phyloP scores from a whole-genome alignment of 2,113 vertebrate species.

The Rhinichthys klamathensis region DNA sequence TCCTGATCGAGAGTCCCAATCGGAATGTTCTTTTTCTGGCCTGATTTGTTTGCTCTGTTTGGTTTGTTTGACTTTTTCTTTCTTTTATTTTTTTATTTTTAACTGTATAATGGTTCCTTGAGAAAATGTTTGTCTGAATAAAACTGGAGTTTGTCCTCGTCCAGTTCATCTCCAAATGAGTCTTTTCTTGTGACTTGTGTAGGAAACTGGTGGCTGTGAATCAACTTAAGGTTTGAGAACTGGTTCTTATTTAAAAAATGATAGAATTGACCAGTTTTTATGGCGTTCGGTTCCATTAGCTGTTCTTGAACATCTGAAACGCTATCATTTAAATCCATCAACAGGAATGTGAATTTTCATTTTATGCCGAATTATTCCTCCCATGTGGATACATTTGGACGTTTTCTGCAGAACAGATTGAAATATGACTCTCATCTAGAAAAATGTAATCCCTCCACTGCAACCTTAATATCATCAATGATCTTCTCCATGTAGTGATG shows the following conservation, averaged over 20 bases:
- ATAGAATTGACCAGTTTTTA: background rate
- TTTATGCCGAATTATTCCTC: background rate
- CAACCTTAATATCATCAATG: slow-evolving; percentile 10
- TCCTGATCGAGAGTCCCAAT: slow-evolving; percentile 58
- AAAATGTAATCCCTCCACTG: background rate
- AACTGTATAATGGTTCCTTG: slow-evolving; percentile 62
- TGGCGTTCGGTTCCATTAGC: no score
- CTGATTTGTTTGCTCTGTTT: slow-evolving; percentile 62
- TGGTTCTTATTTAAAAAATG: background rate
- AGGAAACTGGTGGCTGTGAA: background rate
- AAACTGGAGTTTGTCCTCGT: slow-evolving; percentile 66
- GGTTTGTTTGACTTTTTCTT: slow-evolving; percentile 4
- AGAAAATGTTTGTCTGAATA: slow-evolving; percentile 67
- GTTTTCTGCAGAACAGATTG: background rate
- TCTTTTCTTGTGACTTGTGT: background rate
- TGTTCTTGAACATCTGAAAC: background rate
- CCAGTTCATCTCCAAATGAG: slow-evolving; percentile 49
- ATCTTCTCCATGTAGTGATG: background rate
- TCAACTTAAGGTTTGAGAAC: background rate
- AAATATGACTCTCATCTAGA: slow-evolving; percentile 9
- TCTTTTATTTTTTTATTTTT: slow-evolving; percentile 17
- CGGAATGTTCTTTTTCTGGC: slow-evolving; percentile 66
- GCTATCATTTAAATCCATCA: background rate
- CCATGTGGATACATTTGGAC: no score
- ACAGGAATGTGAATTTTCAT: background rate